phyloP scores from a whole-genome alignment of 2,797 vertebrate genomes.

The Paramormyrops hopkinsi region DNA sequence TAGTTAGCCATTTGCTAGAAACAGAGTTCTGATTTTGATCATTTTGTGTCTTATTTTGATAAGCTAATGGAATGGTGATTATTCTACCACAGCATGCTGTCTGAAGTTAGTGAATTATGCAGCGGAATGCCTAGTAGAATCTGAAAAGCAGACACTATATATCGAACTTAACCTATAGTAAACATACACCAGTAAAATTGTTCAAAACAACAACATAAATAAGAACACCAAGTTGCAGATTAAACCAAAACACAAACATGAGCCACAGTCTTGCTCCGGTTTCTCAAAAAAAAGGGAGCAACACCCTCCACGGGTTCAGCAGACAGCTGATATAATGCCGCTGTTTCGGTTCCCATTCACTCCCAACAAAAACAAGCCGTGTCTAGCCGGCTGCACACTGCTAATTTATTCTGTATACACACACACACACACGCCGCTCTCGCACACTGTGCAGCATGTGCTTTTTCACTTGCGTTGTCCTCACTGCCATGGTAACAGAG shows the following conservation, averaged over 20 bases:
- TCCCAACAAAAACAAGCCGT: slow-evolving; percentile 39
- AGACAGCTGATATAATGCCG: slow-evolving; percentile 39
- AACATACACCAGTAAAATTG: slow-evolving; percentile 53
- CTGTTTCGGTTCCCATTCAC: slow-evolving; percentile 27
- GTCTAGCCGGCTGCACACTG: slow-evolving; percentile 38
- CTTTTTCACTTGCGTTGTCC: slow-evolving; percentile 51
- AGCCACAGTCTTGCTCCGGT: slow-evolving; percentile 39
- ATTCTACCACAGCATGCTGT: slow-evolving; percentile 69
- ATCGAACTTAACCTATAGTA: slow-evolving; percentile 64
- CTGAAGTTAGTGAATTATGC: slow-evolving; percentile 64
- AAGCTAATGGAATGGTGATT: slow-evolving; percentile 64
- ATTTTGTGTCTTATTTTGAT: slow-evolving; percentile 61
- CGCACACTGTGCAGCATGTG: slow-evolving; percentile 35
- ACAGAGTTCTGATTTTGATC: slow-evolving; percentile 46
- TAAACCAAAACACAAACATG: slow-evolving; percentile 41
- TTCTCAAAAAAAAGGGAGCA: slow-evolving; percentile 35
- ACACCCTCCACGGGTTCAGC: slow-evolving; percentile 29
- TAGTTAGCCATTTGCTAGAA: slow-evolving; percentile 54
- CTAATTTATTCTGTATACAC: slow-evolving; percentile 28
- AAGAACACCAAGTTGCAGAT: slow-evolving; percentile 43
- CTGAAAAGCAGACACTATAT: slow-evolving; percentile 63
- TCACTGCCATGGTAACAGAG: slow-evolving; percentile 62
- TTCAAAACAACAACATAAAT: slow-evolving; percentile 50
- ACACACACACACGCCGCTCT: slow-evolving; percentile 9
- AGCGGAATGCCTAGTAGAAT: slow-evolving; percentile 65